Percentiles rank a stretch among this genome's conserved stretches.
Conservation (phyloP, 2,113 vertebrate genomes). For the Narcine bancroftii region DNA sequence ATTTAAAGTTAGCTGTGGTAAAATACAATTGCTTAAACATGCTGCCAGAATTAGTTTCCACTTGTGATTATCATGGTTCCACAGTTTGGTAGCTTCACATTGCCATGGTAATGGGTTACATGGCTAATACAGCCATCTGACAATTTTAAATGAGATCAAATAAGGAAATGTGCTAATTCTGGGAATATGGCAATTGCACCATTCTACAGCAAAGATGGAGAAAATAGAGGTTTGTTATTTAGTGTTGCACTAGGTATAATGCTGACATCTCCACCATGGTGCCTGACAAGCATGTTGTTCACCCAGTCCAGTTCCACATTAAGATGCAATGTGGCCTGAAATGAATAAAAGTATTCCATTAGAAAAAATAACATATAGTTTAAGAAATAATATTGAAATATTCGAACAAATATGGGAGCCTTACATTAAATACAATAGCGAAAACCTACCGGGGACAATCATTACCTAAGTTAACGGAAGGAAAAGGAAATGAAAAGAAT, state of each 20-base stretch:
- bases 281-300: neutral
- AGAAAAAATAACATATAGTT: too few species aligned
- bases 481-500: too few species aligned
- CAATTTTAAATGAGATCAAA: neutral
- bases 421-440: too few species aligned
- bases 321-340: too few species aligned
- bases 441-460: too few species aligned
- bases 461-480: too few species aligned
- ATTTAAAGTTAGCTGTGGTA: slow-evolving; percentile 1
- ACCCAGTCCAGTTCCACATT: neutral
- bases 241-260: neutral
- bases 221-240: neutral
- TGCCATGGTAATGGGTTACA: neutral
- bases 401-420: too few species aligned
- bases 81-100: neutral
- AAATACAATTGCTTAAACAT: neutral
- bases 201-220: neutral
- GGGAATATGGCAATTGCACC: neutral
- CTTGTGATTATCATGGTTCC: neutral
- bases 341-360: too few species aligned
- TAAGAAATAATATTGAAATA: too few species aligned
- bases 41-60: neutral
- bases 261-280: neutral
- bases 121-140: neutral
- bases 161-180: neutral